Conservation (phyloP, 2,113 vertebrate species). For the Lophotis ruficrista region DNA sequence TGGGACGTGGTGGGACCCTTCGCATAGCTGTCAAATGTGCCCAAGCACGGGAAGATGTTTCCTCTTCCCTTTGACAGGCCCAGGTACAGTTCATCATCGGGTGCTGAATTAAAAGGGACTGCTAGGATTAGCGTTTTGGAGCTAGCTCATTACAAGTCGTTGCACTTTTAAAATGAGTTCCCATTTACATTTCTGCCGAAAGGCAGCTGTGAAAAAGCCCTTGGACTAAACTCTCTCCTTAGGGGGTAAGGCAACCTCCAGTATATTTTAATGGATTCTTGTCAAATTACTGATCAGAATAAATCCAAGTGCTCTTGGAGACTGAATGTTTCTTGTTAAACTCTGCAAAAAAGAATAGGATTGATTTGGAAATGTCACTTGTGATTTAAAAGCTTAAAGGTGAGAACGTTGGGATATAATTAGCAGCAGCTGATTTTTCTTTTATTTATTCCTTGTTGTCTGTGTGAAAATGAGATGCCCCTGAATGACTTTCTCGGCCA, state of each 20-base stretch:
- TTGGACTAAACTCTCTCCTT: slow-evolving; percentile 34
- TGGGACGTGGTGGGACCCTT: neutral
- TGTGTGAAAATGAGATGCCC: neutral
- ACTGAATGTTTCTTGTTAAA: slow-evolving; percentile 38
- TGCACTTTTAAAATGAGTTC: neutral
- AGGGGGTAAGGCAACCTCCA: slow-evolving; percentile 3
- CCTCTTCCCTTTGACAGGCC: neutral
- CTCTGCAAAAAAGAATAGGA: slow-evolving; percentile 44
- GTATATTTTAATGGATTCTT: slow-evolving; percentile 41
- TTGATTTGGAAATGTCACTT: slow-evolving; percentile 47
- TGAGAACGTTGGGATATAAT: neutral
- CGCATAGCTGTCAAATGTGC: fast-evolving
- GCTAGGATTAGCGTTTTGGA: neutral
- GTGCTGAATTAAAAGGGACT: neutral
- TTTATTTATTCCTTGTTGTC: neutral
- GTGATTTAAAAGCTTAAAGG: slow-evolving; percentile 29
- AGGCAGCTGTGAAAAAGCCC: slow-evolving; percentile 33
- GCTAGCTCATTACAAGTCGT: neutral
- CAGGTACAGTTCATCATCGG: neutral
- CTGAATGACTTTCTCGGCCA: neutral
- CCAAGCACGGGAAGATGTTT: neutral
- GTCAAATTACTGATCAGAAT: slow-evolving; percentile 35
- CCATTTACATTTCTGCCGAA: slow-evolving; percentile 7
- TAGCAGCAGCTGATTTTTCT: neutral
- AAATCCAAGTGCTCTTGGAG: slow-evolving; percentile 2